These are phyloP conservation scores for Montipora cactus DNA, from an alignment of 64 coral and sea anemone species.

Conservation along the genomic window DNA sequence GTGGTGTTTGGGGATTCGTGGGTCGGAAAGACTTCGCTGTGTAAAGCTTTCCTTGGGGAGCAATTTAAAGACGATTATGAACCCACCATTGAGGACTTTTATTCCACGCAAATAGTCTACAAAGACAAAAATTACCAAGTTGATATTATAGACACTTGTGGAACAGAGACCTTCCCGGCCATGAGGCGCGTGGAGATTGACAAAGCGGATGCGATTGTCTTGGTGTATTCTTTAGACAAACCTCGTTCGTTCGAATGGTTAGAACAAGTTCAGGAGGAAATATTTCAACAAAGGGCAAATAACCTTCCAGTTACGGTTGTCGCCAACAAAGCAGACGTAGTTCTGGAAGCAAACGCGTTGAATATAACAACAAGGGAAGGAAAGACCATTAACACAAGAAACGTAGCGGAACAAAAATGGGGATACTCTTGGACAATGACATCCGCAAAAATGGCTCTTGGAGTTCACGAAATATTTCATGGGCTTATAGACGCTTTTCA, in stretches of 20 bases:
- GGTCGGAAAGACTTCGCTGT: constrained; percentile 73
- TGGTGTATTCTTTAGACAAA: constrained; percentile 72
- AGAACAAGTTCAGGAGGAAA: constrained; percentile 44
- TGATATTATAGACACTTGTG: constrained; percentile 82
- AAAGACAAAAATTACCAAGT: constrained; percentile 76
- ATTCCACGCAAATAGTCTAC: constrained; percentile 67
- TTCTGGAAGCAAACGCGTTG: constrained; percentile 55
- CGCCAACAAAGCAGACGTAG: constrained; percentile 74
- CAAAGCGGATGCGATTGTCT: constrained; percentile 69
- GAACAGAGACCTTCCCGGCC: constrained; percentile 76
- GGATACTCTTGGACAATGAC: constrained; percentile 71
- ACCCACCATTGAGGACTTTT: constrained; percentile 80
- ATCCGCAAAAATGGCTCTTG: constrained; percentile 71
- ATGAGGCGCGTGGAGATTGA: constrained; percentile 77
- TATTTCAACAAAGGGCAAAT: constrained; percentile 53
- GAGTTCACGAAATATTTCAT: constrained; percentile 49
- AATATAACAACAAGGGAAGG: constrained; percentile 48
- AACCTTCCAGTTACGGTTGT: constrained; percentile 67
- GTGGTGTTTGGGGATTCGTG: constrained; percentile 70
- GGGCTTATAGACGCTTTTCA: constrained; percentile 68
- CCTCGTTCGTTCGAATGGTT: constrained; percentile 61
- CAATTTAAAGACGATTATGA: constrained; percentile 57
- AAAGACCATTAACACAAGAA: constrained; percentile 65
- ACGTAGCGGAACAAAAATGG: constrained; percentile 71
- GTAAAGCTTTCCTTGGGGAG: constrained; percentile 59